Evolutionary conservation across 2,113 vertebrate species (phyloP).

Genomic region (Verasper variegatus): DNA sequence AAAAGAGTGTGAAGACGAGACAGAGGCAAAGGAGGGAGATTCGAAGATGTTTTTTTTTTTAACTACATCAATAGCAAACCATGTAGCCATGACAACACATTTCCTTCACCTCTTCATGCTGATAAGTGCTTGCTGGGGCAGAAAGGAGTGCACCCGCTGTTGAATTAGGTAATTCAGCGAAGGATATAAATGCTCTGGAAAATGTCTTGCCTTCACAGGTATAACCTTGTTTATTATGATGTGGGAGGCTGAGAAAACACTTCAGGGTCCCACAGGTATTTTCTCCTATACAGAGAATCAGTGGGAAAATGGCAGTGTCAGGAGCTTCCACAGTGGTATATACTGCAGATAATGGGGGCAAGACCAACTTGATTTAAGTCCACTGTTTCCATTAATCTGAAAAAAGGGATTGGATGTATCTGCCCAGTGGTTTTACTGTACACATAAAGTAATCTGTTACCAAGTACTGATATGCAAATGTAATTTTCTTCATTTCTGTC

Average conservation of each 20-base stretch:
- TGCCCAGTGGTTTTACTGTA: not conserved
- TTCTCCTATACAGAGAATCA: constrained; percentile 39
- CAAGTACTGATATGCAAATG: not conserved
- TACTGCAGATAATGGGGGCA: constrained; percentile 24
- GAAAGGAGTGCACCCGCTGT: constrained; percentile 3
- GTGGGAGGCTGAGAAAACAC: constrained; percentile 32
- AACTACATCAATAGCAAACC: constrained; percentile 23
- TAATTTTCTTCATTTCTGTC: not conserved
- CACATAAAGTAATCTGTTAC: not conserved
- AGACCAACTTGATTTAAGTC: constrained; percentile 13
- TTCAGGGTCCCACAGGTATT: constrained; percentile 15
- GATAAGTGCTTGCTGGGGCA: constrained; percentile 44
- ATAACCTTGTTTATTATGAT: constrained; percentile 46
- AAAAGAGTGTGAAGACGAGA: not conserved
- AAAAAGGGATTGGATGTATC: not conserved
- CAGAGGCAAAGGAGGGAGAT: constrained; percentile 21
- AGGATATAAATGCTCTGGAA: constrained; percentile 23
- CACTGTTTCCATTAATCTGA: not conserved
- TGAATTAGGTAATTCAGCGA: constrained; percentile 10
- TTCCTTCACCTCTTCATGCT: constrained; percentile 57
- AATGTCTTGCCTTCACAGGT: constrained; percentile 17
- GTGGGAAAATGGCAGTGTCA: constrained; percentile 25
- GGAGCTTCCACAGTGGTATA: constrained; percentile 28
- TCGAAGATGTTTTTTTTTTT: constrained; percentile 35
- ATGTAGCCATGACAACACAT: constrained; percentile 73